phyloP scores from a whole-genome alignment of 2,797 vertebrate species.

The Mycteria americana region DNA sequence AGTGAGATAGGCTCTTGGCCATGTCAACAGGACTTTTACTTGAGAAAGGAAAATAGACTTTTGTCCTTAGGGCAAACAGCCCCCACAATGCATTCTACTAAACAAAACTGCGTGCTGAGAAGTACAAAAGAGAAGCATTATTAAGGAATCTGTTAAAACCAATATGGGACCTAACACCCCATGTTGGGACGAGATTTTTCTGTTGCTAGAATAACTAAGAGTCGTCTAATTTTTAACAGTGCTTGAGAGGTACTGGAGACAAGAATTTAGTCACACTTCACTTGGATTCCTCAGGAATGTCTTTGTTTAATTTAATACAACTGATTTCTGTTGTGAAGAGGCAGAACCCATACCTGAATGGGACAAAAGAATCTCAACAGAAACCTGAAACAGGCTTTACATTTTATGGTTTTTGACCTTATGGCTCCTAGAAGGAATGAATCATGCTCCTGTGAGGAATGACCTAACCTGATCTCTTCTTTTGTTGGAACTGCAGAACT shows the following conservation, averaged over 20 bases:
- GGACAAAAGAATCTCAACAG: constrained; percentile 65
- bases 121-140: constrained; percentile 54
- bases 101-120: constrained; percentile 58
- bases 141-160: constrained; percentile 58
- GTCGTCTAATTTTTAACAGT: constrained; percentile 71
- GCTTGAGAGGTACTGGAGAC: constrained; percentile 62
- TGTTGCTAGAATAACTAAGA: constrained; percentile 18
- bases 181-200: constrained; percentile 56
- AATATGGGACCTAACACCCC: constrained; percentile 36
- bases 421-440: constrained; percentile 42
- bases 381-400: constrained; percentile 52
- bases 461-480: background rate
- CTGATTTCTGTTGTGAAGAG: constrained; percentile 40
- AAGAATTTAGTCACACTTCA: constrained; percentile 73
- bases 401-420: constrained; percentile 45
- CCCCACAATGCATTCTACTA: background rate
- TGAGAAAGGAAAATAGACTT: background rate
- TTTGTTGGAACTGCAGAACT: background rate
- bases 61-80: background rate
- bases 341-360: constrained; percentile 40
- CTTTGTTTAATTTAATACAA: constrained; percentile 71
- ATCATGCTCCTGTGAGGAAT: background rate
- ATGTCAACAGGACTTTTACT: background rate
- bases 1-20: background rate
- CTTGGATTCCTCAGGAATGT: constrained; percentile 68